These are phyloP conservation scores for Bombus fervidus DNA, from an alignment of 1,140 invertebrate genomes.

Conservation along the genomic window DNA sequence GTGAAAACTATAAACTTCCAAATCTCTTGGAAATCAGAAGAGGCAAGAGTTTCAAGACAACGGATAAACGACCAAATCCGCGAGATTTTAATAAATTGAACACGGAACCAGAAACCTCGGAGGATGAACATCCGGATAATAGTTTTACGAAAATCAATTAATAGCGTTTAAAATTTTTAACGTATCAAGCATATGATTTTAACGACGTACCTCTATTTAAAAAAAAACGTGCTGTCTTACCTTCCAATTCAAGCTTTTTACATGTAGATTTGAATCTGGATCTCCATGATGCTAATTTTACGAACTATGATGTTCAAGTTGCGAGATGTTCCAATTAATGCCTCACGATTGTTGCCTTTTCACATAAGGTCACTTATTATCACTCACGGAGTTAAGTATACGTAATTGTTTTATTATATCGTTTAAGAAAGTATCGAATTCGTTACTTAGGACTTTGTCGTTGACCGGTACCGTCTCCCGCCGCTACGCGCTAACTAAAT, in stretches of 20 bases:
- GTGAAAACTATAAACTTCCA: constrained; percentile 78
- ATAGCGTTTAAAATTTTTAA: constrained; percentile 1
- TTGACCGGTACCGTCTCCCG: background rate
- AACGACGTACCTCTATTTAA: background rate
- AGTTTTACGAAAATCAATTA: constrained; percentile 74
- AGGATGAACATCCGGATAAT: constrained; percentile 77
- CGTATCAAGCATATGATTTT: background rate
- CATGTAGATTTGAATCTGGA: background rate
- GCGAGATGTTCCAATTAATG: background rate
- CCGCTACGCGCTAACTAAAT: no score
- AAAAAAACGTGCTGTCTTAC: background rate
- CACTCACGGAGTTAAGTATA: background rate
- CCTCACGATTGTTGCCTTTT: constrained; percentile 17
- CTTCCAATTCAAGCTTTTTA: background rate
- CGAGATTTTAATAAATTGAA: constrained; percentile 80
- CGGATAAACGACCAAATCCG: constrained; percentile 79
- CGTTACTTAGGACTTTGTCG: background rate
- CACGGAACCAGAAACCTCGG: constrained; percentile 80
- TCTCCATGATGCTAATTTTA: background rate
- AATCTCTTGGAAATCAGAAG: constrained; percentile 73
- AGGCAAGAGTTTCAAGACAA: constrained; percentile 74
- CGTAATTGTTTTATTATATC: background rate
- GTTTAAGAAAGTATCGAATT: background rate
- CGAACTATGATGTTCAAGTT: background rate
- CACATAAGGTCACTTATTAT: background rate